Conservation (phyloP, 2,797 vertebrate species). For the Pipistrellus nathusii region DNA sequence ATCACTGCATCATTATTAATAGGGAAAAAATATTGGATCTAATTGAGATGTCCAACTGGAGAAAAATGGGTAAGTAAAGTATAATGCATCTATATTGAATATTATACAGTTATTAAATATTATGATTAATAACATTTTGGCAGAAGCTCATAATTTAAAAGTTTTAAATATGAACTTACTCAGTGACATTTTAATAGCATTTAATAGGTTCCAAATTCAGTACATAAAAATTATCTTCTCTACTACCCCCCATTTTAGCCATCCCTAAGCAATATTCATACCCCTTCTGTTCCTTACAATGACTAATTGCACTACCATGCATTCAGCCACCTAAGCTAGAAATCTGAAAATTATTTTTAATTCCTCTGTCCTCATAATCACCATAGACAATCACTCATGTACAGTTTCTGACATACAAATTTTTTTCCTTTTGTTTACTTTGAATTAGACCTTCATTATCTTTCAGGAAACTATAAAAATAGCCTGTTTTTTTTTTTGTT, state of each 20-base stretch:
- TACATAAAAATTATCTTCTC: conserved; percentile 34
- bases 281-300: not conserved
- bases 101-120: conserved; percentile 9
- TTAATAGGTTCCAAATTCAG: conserved; percentile 29
- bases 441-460: conserved; percentile 5
- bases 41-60: not conserved
- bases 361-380: not conserved
- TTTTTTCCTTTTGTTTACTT: not conserved
- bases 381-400: not conserved
- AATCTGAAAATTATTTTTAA: not conserved
- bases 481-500: not conserved
- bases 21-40: not conserved
- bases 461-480: conserved; percentile 5
- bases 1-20: not conserved
- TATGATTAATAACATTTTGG: not conserved
- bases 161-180: conserved; percentile 13
- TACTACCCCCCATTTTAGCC: not conserved
- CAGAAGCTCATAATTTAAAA: not conserved
- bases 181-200: conserved; percentile 29
- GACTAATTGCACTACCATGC: not conserved
- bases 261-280: not conserved
- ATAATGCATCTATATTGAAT: conserved; percentile 18
- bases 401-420: not conserved
- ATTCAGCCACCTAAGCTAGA: not conserved
- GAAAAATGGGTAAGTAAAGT: not conserved